Evolutionary conservation across 1,140 invertebrate genomes (phyloP), one percentile per base, ranked within the genome.

Genomic region (Lanistes nyassanus): DNA sequence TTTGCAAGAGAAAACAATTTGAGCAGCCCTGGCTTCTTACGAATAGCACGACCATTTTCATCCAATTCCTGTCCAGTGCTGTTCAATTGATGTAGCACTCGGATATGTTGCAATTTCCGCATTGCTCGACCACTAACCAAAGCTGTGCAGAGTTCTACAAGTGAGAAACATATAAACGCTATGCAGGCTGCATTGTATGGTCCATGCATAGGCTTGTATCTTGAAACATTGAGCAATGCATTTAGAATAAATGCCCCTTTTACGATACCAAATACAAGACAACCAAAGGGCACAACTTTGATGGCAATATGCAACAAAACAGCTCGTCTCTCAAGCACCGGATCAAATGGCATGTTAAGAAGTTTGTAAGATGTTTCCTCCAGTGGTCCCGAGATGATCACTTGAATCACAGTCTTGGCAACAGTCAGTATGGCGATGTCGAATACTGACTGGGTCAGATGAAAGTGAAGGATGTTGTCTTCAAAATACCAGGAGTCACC

Each of bases 401-500:
- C 68, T n/a, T 80, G 65, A 42, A 82, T 26, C 29, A 84, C 66
- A 5, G 81, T 65, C 78, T 87, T 88, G 2, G 83, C 13, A 11
- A 71, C 39, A 31, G 80, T 76, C 9, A 88, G 39, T 0, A 87
- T 21, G 4, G 82, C 86, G 31, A 87, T 71, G 76, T 88, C 87
- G 83, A 88, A 88, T 13, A 86, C 85, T 6, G 86, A 87, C 26
- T 84, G 71, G 16, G 55, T 78, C 51, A 87, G 67, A n/a, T 84
- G 79, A 68, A 84, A 88, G 51, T 81, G 37, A 19, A 77, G 53
- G 47, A 88, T 84, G 79, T 84, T 87, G 74, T 87, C 79, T 7
- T 85, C 80, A 79, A 87, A 86, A 65, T 88, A 88, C 34, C 84
- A 65, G 16, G 84, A 77, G 65, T 84, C 70, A 47, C 86, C 86